Percentiles rank a stretch among this genome's conserved stretches.
phyloP scores from a whole-genome alignment of 2,113 vertebrate species.

The Muntiacus muntjak region DNA sequence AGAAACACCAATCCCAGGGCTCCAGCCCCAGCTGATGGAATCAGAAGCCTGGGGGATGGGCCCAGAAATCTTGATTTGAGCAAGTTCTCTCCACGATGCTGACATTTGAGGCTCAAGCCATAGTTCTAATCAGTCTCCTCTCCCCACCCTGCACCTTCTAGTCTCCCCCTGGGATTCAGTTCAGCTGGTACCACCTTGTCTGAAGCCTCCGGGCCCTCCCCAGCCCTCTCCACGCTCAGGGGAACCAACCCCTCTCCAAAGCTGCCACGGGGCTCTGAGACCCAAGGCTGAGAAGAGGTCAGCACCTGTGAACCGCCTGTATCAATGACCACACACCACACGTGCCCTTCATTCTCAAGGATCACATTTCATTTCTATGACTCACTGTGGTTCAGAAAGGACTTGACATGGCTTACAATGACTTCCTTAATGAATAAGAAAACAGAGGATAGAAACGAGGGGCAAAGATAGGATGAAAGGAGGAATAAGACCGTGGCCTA shows the following conservation, averaged over 20 bases:
- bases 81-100: not conserved
- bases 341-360: rapidly evolving
- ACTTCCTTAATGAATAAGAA: not conserved
- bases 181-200: too few species aligned
- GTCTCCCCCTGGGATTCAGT: not conserved
- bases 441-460: not conserved
- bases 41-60: not conserved
- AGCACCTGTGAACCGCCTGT: rapidly evolving
- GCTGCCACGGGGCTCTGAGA: not conserved
- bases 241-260: not conserved
- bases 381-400: not conserved
- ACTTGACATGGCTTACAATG: too few species aligned
- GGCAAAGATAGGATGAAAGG: not conserved
- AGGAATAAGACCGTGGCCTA: not conserved
- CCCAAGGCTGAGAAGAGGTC: not conserved
- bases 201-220: not conserved
- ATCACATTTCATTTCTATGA: not conserved
- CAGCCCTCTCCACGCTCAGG: not conserved
- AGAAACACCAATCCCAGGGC: not conserved
- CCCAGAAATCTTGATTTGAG: not conserved
- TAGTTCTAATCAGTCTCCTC: not conserved
- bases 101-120: not conserved
- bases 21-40: not conserved
- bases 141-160: not conserved
- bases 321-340: rapidly evolving